A percentile compares a stretch with the other conserved stretches of the same genome.
Conservation (phyloP, 2,888 invertebrate genomes). For the Vesta saturnalis region DNA sequence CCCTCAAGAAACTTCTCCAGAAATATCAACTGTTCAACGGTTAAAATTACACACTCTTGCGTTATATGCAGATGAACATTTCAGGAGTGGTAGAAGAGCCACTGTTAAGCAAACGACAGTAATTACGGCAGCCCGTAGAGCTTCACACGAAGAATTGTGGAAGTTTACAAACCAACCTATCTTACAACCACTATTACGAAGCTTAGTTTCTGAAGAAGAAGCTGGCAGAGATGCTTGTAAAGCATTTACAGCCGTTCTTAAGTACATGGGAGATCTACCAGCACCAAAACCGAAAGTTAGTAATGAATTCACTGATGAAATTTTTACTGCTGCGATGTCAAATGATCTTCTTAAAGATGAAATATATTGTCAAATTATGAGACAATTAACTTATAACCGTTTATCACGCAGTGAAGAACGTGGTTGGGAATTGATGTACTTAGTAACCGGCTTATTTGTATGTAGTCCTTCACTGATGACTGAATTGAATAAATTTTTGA, state of each 20-base stretch:
- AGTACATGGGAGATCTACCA: slow-evolving; percentile 95
- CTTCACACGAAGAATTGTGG: slow-evolving; percentile 81
- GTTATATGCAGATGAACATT: slow-evolving; percentile 85
- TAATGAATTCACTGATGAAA: slow-evolving; percentile 88
- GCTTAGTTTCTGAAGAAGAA: slow-evolving; percentile 75
- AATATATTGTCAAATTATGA: slow-evolving; percentile 93
- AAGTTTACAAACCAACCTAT: slow-evolving; percentile 83
- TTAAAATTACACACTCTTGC: slow-evolving; percentile 84
- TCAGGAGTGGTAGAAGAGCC: slow-evolving; percentile 65
- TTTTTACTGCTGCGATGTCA: slow-evolving; percentile 81
- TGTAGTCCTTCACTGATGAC: slow-evolving; percentile 80
- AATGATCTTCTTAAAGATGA: slow-evolving; percentile 86
- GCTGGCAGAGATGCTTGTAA: slow-evolving; percentile 77
- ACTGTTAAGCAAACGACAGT: slow-evolving; percentile 72
- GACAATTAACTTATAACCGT: slow-evolving; percentile 90
- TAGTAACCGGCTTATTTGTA: slow-evolving; percentile 85
- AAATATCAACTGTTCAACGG: slow-evolving; percentile 68
- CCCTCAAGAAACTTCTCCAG: slow-evolving; percentile 61
- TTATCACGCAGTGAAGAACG: slow-evolving; percentile 86
- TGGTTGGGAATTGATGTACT: slow-evolving; percentile 96
- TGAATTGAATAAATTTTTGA: slow-evolving; percentile 80
- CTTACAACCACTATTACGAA: slow-evolving; percentile 82
- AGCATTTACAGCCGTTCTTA: slow-evolving; percentile 79
- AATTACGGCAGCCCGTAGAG: slow-evolving; percentile 72
- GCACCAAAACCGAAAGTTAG: slow-evolving; percentile 77